phyloP scores from a whole-genome alignment of 2,888 invertebrate species.

The Heteromyza rotundicornis region DNA sequence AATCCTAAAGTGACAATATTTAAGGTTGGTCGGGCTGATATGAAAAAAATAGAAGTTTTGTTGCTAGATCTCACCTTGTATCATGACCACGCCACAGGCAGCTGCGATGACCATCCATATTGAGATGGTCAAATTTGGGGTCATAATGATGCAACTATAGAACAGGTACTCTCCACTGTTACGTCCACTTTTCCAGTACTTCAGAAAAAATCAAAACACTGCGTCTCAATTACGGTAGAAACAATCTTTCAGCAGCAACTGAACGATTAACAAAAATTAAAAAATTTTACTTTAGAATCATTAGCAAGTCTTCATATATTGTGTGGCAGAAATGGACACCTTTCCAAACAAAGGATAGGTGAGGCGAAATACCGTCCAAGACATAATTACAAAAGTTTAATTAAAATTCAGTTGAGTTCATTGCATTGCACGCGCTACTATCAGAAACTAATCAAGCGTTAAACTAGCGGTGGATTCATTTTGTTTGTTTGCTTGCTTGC shows the following conservation, averaged over 20 bases:
- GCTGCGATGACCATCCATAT: slow-evolving; percentile 30
- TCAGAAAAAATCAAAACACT: neutral
- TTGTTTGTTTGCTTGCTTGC: slow-evolving; percentile 5
- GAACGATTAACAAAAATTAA: too few relatives aligned
- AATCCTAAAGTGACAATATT: slow-evolving; percentile 40
- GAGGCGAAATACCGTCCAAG: slow-evolving; percentile 5
- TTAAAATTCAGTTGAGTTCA: neutral
- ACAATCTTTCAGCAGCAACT: too few relatives aligned
- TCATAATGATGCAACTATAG: slow-evolving; percentile 29
- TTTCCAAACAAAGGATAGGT: too few relatives aligned
- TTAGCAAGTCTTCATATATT: too few relatives aligned
- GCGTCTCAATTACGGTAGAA: too few relatives aligned
- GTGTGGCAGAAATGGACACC: too few relatives aligned
- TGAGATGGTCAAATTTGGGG: slow-evolving; percentile 27
- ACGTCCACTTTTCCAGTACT: slow-evolving; percentile 8
- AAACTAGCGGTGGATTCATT: neutral
- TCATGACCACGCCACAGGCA: neutral
- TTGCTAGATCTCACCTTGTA: neutral
- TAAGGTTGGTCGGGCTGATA: too few relatives aligned
- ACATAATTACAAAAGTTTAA: slow-evolving; percentile 25
- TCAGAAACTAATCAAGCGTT: neutral
- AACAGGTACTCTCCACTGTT: neutral
- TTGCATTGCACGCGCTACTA: too few relatives aligned
- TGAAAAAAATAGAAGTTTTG: neutral
- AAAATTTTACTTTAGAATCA: too few relatives aligned